These are phyloP conservation scores for Chrysodeixis includens DNA, from an alignment of 2,888 invertebrate genomes.

Conservation along the genomic window DNA sequence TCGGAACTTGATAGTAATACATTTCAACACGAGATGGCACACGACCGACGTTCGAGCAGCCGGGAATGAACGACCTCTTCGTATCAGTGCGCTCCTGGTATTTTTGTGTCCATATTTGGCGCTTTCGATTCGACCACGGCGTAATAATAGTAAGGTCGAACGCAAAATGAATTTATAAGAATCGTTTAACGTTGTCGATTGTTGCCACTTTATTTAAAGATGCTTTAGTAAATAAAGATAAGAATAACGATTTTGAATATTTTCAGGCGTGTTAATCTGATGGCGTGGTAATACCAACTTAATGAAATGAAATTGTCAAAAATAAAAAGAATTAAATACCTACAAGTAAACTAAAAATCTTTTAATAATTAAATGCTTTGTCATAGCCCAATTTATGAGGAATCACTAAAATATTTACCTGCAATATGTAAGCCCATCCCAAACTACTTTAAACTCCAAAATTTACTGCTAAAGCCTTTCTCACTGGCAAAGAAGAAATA, in stretches of 20 bases:
- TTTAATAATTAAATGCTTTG: no score
- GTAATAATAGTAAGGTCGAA: neutral
- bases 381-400: no score
- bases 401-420: no score
- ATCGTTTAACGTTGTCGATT: slow-evolving; percentile 16
- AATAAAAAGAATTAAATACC: no score
- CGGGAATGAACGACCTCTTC: slow-evolving; percentile 59
- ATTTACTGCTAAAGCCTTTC: neutral
- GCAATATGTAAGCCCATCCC: no score
- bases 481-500: neutral
- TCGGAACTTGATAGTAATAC: slow-evolving; percentile 36
- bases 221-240: no score
- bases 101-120: slow-evolving; percentile 83
- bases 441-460: neutral
- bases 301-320: no score
- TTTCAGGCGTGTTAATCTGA: no score
- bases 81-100: slow-evolving; percentile 77
- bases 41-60: slow-evolving; percentile 19
- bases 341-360: no score
- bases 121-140: slow-evolving; percentile 67
- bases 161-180: slow-evolving; percentile 12
- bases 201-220: neutral
- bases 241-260: no score
- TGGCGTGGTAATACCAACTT: no score
- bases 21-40: slow-evolving; percentile 68